Conservation (phyloP, 2,113 vertebrate genomes). For the Rafetus swinhoei region DNA sequence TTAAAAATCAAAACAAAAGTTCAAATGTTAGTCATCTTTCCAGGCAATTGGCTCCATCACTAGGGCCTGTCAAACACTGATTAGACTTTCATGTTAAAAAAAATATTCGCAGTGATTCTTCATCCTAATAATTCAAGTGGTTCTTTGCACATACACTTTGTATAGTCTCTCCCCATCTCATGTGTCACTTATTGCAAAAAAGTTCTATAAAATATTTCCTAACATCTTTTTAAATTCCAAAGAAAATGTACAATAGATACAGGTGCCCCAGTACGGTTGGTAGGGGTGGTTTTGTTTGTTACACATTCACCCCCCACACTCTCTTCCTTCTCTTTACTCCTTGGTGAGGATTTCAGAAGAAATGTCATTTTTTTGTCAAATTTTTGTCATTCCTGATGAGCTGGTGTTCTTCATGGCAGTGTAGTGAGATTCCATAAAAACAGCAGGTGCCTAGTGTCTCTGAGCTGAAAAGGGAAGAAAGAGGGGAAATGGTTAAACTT, state of each 20-base stretch:
- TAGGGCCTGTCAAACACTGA: constrained; percentile 69
- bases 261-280: constrained; percentile 66
- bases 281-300: not conserved
- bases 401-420: constrained; percentile 78
- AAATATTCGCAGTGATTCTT: constrained; percentile 73
- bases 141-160: constrained; percentile 67
- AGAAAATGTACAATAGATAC: constrained; percentile 78
- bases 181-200: constrained; percentile 86
- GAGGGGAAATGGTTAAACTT: constrained; percentile 73
- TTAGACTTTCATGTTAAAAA: constrained; percentile 75
- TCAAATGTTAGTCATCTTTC: constrained; percentile 73
- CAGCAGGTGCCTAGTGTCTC: constrained; percentile 90
- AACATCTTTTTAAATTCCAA: constrained; percentile 74
- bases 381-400: constrained; percentile 76
- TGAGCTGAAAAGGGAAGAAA: constrained; percentile 86
- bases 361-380: constrained; percentile 81
- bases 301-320: constrained; percentile 36
- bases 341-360: constrained; percentile 74
- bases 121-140: constrained; percentile 74
- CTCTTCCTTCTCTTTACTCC: constrained; percentile 65
- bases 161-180: constrained; percentile 75
- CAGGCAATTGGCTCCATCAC: constrained; percentile 67
- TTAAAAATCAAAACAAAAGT: constrained; percentile 74
- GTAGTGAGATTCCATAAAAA: constrained; percentile 77
- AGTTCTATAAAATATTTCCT: constrained; percentile 86